A percentile compares a stretch with the other conserved stretches of the same genome.
Conservation (phyloP, 2,797 vertebrate genomes). For the Australoheros facetus region DNA sequence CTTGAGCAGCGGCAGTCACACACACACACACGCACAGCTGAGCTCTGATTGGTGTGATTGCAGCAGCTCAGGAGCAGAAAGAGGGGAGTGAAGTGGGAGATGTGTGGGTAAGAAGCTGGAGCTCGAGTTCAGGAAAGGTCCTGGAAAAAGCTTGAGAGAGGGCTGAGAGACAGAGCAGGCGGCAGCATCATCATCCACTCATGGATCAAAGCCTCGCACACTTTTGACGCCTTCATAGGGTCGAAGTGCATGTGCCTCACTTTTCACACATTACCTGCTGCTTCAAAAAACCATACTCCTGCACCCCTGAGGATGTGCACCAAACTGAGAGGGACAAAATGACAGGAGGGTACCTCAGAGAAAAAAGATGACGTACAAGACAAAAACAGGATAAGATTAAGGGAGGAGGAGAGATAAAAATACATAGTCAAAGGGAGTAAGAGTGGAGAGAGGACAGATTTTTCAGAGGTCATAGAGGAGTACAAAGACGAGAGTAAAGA, state of each 20-base stretch:
- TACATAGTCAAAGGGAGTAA: conserved; percentile 12
- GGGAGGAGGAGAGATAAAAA: conserved; percentile 23
- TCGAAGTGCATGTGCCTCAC: conserved; percentile 33
- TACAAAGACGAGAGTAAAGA: conserved; percentile 27
- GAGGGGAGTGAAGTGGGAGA: conserved; percentile 22
- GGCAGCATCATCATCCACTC: conserved; percentile 11
- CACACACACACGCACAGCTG: conserved; percentile 26
- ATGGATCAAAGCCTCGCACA: conserved; percentile 4
- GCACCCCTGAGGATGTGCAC: conserved; percentile 11
- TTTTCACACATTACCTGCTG: conserved; percentile 21
- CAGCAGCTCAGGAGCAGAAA: conserved; percentile 35
- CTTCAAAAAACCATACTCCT: conserved; percentile 29
- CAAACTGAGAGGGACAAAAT: conserved; percentile 16
- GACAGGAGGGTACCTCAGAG: conserved; percentile 1
- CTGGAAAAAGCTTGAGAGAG: conserved; percentile 27
- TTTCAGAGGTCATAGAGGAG: conserved; percentile 54
- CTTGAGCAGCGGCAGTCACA: conserved; percentile 61
- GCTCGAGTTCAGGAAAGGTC: conserved; percentile 9
- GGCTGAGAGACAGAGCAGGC: background rate
- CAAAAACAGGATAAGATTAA: conserved; percentile 23
- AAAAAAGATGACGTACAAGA: conserved; percentile 3
- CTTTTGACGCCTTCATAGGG: conserved; percentile 30
- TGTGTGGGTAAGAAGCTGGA: conserved; percentile 12
- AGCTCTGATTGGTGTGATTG: conserved; percentile 63
- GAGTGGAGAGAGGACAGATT: conserved; percentile 18